Percentiles rank a stretch among this genome's conserved stretches.
These are phyloP conservation scores for Macropus fuliginosus DNA, from an alignment of 2,797 vertebrate species.

Conservation along the genomic window DNA sequence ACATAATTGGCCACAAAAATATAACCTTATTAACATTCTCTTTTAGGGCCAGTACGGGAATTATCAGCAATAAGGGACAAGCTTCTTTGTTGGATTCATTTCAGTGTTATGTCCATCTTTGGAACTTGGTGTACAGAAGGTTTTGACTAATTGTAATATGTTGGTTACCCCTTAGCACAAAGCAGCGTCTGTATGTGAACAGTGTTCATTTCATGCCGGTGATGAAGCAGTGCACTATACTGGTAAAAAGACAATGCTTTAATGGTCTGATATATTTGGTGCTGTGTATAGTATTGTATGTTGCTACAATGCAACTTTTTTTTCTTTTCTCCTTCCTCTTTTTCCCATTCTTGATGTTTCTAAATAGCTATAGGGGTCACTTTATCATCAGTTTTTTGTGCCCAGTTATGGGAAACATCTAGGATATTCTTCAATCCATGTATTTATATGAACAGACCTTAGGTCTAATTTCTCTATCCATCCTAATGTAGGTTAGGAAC, in stretches of 20 bases:
- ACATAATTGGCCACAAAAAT: neutral
- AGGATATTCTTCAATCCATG: constrained; percentile 48
- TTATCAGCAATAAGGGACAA: constrained; percentile 92
- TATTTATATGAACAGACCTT: constrained; percentile 27
- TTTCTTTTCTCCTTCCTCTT: constrained; percentile 53
- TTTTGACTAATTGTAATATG: constrained; percentile 80
- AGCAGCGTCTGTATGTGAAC: constrained; percentile 83
- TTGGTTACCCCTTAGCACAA: constrained; percentile 81
- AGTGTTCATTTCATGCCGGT: constrained; percentile 83
- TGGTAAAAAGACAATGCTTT: constrained; percentile 79
- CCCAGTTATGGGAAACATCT: constrained; percentile 60
- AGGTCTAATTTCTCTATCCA: constrained; percentile 36
- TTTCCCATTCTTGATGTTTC: constrained; percentile 76
- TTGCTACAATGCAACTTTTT: constrained; percentile 76
- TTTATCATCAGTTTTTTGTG: constrained; percentile 67
- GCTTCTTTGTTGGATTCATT: constrained; percentile 69
- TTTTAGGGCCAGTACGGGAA: constrained; percentile 95
- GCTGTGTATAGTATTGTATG: constrained; percentile 86
- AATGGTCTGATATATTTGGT: constrained; percentile 83
- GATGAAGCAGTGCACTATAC: constrained; percentile 76
- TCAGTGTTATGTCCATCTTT: constrained; percentile 68
- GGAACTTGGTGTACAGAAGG: constrained; percentile 78
- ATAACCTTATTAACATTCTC: constrained; percentile 52
- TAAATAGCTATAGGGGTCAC: constrained; percentile 82
- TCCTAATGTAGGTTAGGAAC: constrained; percentile 25